Evolutionary conservation across 1,140 invertebrate species (phyloP), one percentile per base, ranked within the genome.

Genomic region (Apis cerana): DNA sequence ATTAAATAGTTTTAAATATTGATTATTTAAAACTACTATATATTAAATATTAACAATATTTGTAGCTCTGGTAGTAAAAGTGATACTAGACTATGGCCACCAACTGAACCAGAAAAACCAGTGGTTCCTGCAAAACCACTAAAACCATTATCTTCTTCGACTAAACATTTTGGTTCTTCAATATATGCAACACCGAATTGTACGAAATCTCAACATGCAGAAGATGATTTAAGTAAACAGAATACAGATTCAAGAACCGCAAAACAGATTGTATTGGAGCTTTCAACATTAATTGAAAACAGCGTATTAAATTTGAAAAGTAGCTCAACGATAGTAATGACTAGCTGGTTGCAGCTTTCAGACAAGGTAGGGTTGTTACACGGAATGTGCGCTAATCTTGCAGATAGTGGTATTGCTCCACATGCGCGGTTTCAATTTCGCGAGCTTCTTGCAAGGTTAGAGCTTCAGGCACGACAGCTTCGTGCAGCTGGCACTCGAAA

Each of bases 361-460:
- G 97, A 98, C 90, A 97, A 97, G 90, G 95, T 98, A 15, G 96
- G 97, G 62, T 93, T 97, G 65, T 94, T 98, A 62, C 97, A 97
- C 88, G 95, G 96, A 2, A 96, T 97, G 80, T 98, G 97, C 92
- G 94, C 96, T 61, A 96, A 95, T 62, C 97, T 97, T 76, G 95
- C 96, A 0, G 96, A 97, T 82, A 94, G 94, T 56, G 95, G 97
- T 7, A 97, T 98, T 84, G 96, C 97, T 27, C 97, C 98, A 23
- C 97, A 98, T 90, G 96, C 97, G 50, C 97, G 98, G 79, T 98
- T 99, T 92, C 97, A 98, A 87, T 97, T 98, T 89, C 96, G 97
- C 15, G 98, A 99, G 91, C 94, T 98, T 75, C 95, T 98, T 8
- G 96, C 96, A 0, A 95, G 97, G 13, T 94, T 99, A 43, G 98